These are phyloP conservation scores for Microvelia longipes DNA, from an alignment of 1,140 invertebrate species.

Conservation along the genomic window DNA sequence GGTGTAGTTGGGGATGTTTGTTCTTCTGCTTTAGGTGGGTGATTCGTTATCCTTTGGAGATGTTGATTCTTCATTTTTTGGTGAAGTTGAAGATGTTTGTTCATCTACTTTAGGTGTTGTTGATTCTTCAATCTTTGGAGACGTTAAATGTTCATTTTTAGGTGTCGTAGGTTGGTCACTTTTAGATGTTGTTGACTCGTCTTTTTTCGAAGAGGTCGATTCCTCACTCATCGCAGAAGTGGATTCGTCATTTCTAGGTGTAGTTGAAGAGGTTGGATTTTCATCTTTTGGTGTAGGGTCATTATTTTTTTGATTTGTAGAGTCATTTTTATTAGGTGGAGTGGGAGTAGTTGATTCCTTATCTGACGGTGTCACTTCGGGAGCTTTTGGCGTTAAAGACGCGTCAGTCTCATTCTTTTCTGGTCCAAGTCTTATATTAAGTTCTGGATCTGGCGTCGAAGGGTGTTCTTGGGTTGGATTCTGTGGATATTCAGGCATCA, in stretches of 20 bases:
- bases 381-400: background rate
- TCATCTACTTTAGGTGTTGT: background rate
- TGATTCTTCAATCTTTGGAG: background rate
- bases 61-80: slow-evolving; percentile 1
- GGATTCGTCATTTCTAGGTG: background rate
- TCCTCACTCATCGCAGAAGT: background rate
- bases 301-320: background rate
- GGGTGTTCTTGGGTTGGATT: background rate
- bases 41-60: background rate
- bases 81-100: background rate
- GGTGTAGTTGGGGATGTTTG: background rate
- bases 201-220: background rate
- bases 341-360: background rate
- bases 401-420: background rate
- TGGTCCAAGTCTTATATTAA: background rate
- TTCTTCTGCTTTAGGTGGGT: background rate
- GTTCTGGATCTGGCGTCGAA: background rate
- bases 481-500: background rate
- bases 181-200: background rate
- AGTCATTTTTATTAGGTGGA: background rate
- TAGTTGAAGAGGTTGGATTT: background rate
- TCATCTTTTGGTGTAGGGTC: slow-evolving; percentile 1
- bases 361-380: background rate
- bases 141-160: background rate
- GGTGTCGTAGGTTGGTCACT: background rate